Base-by-base conservation (phyloP, 2,797 vertebrate species). In the Eidolon dupreanum region DNA sequence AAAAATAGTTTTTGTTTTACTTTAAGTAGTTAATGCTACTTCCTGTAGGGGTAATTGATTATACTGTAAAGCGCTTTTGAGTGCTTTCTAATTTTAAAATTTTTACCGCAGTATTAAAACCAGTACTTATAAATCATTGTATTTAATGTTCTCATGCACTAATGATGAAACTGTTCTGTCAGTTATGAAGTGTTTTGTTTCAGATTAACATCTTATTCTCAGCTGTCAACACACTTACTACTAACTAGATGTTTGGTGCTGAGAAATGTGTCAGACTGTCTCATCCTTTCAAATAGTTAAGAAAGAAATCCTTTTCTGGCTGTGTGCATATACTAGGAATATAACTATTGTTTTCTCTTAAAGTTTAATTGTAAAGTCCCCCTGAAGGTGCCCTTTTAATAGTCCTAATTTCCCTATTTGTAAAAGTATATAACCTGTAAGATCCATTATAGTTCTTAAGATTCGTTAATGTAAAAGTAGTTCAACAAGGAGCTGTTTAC, bases 151-250 rank as follows among this genome's bases (percentile, higher is more conserved):
- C 5, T 79, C 59, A 22, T 26, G 12, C 57, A 49, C 24, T 70
- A n/a, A 43, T 68, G 43, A 49, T 51, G 19, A 24, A 78, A 68
- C 28, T 70, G 0, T 90, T 84, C 66, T 90, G 61, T 90, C 73
- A 91, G 10, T 70, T 91, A 75, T 38, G 33, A 49, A 15, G 8
- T 92, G 38, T 85, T 92, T 88, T 77, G 57, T 71, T 88, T 92
- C 92, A 92, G 22, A 66, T 66, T 90, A 94, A 24, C 24, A 31
- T 53, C 71, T 93, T 77, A 19, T 92, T 86, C 70, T 95, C 38
- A 75, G 28, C 59, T 94, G 17, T 88, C 38, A 73, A 15, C 43
- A 89, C 24, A 43, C 16, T 82, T 38, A 33, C 28, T 71, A 53
- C 65, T 78, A 57, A 63, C 11, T 16, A 46, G 24, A 49, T 41